Conservation (phyloP, 2,113 vertebrate genomes). For the Gorsachius goisagi region DNA sequence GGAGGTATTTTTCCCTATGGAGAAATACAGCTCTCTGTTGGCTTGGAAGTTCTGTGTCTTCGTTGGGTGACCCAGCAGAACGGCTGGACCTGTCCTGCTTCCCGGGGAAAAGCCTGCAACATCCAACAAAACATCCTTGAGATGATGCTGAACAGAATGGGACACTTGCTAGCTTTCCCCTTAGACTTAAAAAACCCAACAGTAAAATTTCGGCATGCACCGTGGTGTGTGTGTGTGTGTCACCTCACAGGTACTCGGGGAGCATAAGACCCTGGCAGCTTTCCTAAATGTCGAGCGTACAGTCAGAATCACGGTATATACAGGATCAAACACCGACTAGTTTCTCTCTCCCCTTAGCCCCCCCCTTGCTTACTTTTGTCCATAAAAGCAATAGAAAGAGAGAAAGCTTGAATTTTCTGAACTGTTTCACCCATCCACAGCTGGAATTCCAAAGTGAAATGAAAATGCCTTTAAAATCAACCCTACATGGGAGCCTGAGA, state of each 20-base stretch:
- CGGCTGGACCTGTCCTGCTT: background rate
- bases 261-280: background rate
- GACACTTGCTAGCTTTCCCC: background rate
- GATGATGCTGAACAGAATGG: slow-evolving; percentile 38
- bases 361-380: slow-evolving; percentile 63
- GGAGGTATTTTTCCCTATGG: background rate
- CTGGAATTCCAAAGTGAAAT: slow-evolving; percentile 71
- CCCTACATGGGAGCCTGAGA: slow-evolving; percentile 74
- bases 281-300: background rate
- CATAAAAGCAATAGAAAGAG: slow-evolving; percentile 61
- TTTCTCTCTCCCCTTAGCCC: slow-evolving; percentile 40
- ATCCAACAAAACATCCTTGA: background rate
- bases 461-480: slow-evolving; percentile 77
- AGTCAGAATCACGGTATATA: slow-evolving; percentile 60
- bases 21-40: background rate
- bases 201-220: background rate
- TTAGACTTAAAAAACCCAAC: background rate
- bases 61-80: slow-evolving; percentile 45
- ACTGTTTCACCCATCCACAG: slow-evolving; percentile 72
- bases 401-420: slow-evolving; percentile 73
- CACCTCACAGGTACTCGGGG: slow-evolving; percentile 48
- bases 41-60: slow-evolving; percentile 8
- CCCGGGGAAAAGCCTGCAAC: background rate
- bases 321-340: slow-evolving; percentile 63
- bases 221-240: background rate